Conservation (phyloP, 1,140 invertebrate genomes). For the Harlomillsia oculata region DNA sequence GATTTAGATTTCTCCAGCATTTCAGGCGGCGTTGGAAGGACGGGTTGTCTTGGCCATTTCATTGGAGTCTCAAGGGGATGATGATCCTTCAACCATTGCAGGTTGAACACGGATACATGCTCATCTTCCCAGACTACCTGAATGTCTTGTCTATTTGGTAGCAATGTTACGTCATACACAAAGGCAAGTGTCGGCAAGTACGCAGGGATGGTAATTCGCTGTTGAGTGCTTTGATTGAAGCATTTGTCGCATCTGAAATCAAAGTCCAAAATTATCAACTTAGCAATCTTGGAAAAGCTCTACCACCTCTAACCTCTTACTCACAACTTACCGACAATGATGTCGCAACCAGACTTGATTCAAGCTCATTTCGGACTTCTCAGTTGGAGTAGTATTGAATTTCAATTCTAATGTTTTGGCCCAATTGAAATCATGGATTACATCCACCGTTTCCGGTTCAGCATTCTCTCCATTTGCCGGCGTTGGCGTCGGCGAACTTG, state of each 20-base stretch:
- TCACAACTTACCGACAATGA: conserved; percentile 28
- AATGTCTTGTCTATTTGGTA: background rate
- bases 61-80: background rate
- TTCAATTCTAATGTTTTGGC: no score
- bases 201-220: conserved; percentile 17
- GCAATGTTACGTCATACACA: background rate
- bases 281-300: background rate
- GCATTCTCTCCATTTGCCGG: no score
- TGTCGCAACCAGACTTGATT: conserved; percentile 27
- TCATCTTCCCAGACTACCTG: conserved; percentile 22
- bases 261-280: background rate
- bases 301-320: background rate
- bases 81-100: conserved; percentile 14
- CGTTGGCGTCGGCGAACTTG: no score
- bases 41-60: background rate
- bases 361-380: background rate
- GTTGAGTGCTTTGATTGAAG: conserved; percentile 21
- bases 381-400: no score
- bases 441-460: no score
- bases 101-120: conserved; percentile 19
- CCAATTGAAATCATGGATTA: no score
- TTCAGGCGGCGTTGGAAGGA: background rate
- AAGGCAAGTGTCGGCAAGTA: background rate
- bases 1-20: background rate
- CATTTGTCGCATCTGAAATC: conserved; percentile 22